Percentiles rank a stretch among this genome's conserved stretches.
Evolutionary conservation across 2,797 vertebrate genomes (phyloP).

Genomic region (Nothura maculosa): DNA sequence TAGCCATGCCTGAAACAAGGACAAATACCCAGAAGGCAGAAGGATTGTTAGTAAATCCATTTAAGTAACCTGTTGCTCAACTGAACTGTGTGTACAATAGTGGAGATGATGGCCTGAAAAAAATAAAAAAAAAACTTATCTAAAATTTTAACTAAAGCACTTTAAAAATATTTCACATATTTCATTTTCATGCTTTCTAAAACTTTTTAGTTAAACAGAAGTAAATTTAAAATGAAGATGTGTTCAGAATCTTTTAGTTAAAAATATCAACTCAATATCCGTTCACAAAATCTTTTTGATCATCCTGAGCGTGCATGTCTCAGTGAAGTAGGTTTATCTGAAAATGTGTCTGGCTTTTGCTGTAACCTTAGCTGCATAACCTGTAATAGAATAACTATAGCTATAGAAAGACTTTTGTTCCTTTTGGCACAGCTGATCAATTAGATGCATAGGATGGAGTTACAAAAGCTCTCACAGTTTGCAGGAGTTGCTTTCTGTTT

Average conservation of each 20-base stretch:
- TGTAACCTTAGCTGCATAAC: conserved; percentile 67
- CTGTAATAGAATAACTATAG: conserved; percentile 56
- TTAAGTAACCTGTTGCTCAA: neutral
- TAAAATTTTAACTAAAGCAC: neutral
- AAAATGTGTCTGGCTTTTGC: conserved; percentile 45
- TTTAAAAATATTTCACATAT: neutral
- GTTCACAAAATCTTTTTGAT: conserved; percentile 42
- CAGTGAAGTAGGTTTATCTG: conserved; percentile 42
- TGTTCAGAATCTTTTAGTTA: neutral
- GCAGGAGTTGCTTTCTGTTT: conserved; percentile 22
- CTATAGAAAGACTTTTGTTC: conserved; percentile 64
- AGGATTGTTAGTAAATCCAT: neutral
- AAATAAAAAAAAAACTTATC: neutral
- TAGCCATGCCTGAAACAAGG: neutral
- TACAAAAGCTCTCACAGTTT: conserved; percentile 65
- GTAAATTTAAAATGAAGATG: neutral
- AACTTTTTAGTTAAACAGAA: neutral
- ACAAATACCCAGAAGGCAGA: neutral
- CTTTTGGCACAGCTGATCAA: conserved; percentile 55
- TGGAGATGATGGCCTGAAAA: neutral
- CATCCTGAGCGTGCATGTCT: neutral
- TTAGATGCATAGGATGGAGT: conserved; percentile 65
- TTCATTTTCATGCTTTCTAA: neutral
- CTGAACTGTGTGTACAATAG: neutral
- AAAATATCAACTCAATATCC: neutral